phyloP scores from a whole-genome alignment of 2,113 vertebrate species.

The Gallinago jamesoni region DNA sequence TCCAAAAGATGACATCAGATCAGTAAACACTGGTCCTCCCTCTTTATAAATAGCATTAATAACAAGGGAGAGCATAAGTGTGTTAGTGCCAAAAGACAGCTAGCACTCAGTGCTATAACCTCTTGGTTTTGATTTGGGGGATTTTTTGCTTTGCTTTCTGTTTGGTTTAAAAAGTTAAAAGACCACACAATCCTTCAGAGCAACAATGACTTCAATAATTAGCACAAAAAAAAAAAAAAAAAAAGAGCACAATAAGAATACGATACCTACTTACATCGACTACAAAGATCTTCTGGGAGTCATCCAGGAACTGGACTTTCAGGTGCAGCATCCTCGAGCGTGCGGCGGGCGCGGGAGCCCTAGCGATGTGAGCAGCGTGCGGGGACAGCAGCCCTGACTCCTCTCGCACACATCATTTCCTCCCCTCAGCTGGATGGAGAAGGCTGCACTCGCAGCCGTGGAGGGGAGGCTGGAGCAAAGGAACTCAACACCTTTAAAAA shows the following conservation, averaged over 20 bases:
- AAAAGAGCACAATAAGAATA: neutral
- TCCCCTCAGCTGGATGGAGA: constrained; percentile 59
- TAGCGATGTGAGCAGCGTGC: constrained; percentile 5
- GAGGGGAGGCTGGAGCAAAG: neutral
- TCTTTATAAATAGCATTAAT: neutral
- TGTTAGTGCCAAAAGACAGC: neutral
- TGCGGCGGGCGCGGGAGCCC: neutral
- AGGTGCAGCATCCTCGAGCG: constrained; percentile 79
- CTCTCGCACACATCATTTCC: constrained; percentile 48
- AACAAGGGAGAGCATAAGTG: neutral
- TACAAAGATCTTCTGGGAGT: constrained; percentile 85
- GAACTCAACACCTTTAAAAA: neutral
- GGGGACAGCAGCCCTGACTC: constrained; percentile 14
- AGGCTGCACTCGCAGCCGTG: neutral
- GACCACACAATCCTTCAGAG: constrained; percentile 10
- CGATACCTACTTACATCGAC: constrained; percentile 80
- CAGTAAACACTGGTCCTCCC: neutral
- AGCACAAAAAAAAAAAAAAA: neutral
- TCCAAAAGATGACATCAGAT: neutral
- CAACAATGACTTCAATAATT: constrained; percentile 15
- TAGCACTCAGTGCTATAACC: neutral
- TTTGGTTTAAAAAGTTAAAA: neutral
- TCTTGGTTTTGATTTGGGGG: neutral
- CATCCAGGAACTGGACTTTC: constrained; percentile 84
- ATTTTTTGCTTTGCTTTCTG: neutral